Conservation (phyloP, 2,888 invertebrate species). For the Rhogogaster chlorosoma region DNA sequence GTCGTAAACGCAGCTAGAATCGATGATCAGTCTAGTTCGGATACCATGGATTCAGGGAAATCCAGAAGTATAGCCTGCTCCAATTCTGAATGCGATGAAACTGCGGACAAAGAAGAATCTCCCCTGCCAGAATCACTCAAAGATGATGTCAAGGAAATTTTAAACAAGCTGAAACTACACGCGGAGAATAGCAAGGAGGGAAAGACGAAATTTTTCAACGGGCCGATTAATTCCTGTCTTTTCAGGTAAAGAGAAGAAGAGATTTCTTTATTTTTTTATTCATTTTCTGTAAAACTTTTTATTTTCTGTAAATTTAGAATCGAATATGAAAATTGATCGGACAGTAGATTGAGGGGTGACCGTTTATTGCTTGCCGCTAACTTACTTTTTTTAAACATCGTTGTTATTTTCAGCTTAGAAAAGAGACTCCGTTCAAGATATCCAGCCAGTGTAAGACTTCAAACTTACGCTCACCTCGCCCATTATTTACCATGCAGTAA, state of each 20-base stretch:
- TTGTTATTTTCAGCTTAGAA: conserved; percentile 75
- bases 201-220: conserved; percentile 80
- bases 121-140: conserved; percentile 78
- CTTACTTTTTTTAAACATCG: conserved; percentile 31
- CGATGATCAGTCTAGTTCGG: conserved; percentile 75
- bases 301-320: neutral
- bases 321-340: neutral
- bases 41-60: conserved; percentile 75
- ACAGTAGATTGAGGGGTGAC: neutral
- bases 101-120: conserved; percentile 73
- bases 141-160: conserved; percentile 76
- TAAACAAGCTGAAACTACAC: conserved; percentile 77
- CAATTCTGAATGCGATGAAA: conserved; percentile 72
- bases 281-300: conserved; percentile 5
- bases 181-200: conserved; percentile 76
- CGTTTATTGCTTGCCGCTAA: neutral
- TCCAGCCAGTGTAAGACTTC: conserved; percentile 73
- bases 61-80: conserved; percentile 68
- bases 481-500: conserved; percentile 80
- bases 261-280: conserved; percentile 33
- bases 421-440: conserved; percentile 71
- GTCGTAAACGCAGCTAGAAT: conserved; percentile 78
- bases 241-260: conserved; percentile 76
- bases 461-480: conserved; percentile 79
- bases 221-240: conserved; percentile 78